Conservation (phyloP, 2,113 vertebrate species). For the Apaloderma vittatum region DNA sequence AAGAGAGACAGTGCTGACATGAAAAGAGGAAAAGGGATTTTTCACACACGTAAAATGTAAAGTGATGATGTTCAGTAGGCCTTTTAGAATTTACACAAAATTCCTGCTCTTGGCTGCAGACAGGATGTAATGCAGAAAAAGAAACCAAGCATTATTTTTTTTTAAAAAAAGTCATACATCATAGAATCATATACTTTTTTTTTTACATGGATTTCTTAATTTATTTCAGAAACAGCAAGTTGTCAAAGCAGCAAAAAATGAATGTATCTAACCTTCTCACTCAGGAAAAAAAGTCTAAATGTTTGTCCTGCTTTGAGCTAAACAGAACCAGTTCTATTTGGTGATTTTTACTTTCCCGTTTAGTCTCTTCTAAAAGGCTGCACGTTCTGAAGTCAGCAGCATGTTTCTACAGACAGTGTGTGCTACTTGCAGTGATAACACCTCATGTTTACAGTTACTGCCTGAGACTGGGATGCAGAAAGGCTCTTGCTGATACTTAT, state of each 20-base stretch:
- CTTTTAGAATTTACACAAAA: not conserved
- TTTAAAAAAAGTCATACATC: not conserved
- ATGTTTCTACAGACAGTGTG: no score
- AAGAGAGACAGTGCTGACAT: not conserved
- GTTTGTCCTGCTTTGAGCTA: no score
- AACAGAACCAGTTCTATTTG: no score
- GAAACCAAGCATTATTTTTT: not conserved
- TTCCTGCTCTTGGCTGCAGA: constrained; percentile 12
- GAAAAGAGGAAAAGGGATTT: constrained; percentile 26
- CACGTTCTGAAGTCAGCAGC: no score
- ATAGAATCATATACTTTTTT: not conserved
- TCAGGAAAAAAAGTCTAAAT: not conserved
- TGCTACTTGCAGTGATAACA: no score
- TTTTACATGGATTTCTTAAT: not conserved
- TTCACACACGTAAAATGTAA: constrained; percentile 33
- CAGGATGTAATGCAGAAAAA: not conserved
- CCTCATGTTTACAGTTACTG: no score
- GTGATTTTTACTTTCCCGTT: no score
- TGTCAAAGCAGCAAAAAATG: not conserved
- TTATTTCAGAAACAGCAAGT: not conserved
- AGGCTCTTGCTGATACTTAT: no score
- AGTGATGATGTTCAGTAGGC: constrained; percentile 24
- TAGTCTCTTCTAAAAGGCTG: no score
- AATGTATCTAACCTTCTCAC: not conserved
- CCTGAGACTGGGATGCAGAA: no score